A percentile compares a stretch with the other conserved stretches of the same genome.
Evolutionary conservation across 1,140 invertebrate genomes (phyloP).

Genomic region (Arctopsyche grandis): DNA sequence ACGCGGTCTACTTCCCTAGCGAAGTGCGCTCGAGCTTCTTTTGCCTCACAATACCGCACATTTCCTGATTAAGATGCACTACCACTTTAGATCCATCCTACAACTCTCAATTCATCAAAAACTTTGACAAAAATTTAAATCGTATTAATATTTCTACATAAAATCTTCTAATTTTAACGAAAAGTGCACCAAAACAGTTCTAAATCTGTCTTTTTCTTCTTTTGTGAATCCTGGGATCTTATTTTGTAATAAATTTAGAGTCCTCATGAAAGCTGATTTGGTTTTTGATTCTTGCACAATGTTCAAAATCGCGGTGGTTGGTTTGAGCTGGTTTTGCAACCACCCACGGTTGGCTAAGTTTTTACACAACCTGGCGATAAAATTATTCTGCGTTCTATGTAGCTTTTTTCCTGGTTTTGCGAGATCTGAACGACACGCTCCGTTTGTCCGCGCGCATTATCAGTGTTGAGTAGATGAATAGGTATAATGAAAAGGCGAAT

Average conservation of each 20-base stretch:
- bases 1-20: constrained; percentile 32
- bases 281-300: not conserved
- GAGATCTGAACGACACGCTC: constrained; percentile 21
- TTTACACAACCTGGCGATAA: constrained; percentile 22
- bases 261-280: no score
- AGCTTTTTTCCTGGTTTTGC: constrained; percentile 34
- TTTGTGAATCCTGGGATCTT: no score
- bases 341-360: not conserved
- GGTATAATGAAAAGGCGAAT: no score
- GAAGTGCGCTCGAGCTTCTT: constrained; percentile 4
- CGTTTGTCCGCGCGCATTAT: not conserved
- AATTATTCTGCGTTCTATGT: constrained; percentile 27
- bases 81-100: not conserved
- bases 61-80: not conserved
- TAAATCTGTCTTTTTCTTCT: no score
- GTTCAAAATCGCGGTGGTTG: constrained; percentile 8
- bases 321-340: not conserved
- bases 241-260: no score
- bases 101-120: not conserved
- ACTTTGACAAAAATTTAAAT: not conserved
- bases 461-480: no score
- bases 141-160: no score
- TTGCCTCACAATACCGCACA: constrained; percentile 8
- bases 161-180: no score
- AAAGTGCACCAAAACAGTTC: no score